Conservation (phyloP, 2,797 vertebrate genomes). For the Enteromius mattozi region DNA sequence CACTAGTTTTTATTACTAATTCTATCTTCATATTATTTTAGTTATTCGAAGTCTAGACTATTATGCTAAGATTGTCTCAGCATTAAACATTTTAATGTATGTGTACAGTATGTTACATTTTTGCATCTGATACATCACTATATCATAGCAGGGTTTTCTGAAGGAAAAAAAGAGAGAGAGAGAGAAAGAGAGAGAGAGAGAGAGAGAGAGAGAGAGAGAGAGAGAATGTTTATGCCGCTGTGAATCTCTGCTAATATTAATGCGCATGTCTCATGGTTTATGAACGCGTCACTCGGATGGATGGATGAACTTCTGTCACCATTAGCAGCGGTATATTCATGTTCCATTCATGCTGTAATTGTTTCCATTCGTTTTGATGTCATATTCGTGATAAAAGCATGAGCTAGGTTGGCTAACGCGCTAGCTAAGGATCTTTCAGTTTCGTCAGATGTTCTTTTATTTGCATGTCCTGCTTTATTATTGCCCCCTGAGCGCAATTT, state of each 20-base stretch:
- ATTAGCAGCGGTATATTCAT: constrained; percentile 21
- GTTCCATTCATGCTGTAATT: background rate
- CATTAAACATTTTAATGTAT: no score
- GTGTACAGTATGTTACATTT: no score
- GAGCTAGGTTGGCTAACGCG: constrained; percentile 32
- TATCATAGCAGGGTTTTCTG: no score
- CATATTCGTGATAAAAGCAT: background rate
- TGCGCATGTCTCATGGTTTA: constrained; percentile 3
- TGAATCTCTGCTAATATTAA: background rate
- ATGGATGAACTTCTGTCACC: constrained; percentile 19
- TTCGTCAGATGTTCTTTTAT: background rate
- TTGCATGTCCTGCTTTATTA: constrained; percentile 1
- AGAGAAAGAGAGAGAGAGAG: background rate
- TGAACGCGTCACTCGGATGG: constrained; percentile 26
- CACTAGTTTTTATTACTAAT: no score
- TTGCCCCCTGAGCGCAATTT: background rate
- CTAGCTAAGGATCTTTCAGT: background rate
- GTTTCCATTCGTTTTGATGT: background rate
- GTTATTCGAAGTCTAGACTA: no score
- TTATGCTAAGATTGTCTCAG: no score
- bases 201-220: constrained; percentile 13
- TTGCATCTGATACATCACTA: no score
- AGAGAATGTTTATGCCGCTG: background rate
- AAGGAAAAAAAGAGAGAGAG: no score
- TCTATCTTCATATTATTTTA: no score